A percentile compares a stretch with the other conserved stretches of the same genome.
Evolutionary conservation across 2,113 vertebrate species (phyloP).

Genomic region (Zapus hudsonius): DNA sequence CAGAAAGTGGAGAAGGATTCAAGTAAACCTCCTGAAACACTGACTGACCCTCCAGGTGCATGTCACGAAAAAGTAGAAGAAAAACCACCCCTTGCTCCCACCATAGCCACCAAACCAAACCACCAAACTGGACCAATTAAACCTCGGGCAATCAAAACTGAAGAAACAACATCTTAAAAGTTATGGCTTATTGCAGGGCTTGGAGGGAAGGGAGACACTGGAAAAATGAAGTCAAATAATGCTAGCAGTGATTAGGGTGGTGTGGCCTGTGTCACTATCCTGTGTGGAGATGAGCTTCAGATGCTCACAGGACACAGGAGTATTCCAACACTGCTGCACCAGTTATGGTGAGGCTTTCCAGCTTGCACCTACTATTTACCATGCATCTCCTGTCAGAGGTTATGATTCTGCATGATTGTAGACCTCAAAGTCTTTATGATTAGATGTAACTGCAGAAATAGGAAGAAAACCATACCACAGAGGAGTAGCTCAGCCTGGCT

Average conservation of each 20-base stretch:
- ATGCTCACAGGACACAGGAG: slow-evolving; percentile 1
- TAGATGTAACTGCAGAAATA: no score
- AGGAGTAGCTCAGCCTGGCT: no score
- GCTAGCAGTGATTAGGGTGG: slow-evolving; percentile 59
- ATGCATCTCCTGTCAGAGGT: background rate
- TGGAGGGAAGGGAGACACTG: background rate
- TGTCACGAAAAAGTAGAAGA: slow-evolving; percentile 90
- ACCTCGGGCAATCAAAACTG: slow-evolving; percentile 98
- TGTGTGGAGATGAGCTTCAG: slow-evolving; percentile 55
- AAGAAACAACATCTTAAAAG: slow-evolving; percentile 94
- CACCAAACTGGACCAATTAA: slow-evolving; percentile 99
- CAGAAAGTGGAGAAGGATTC: slow-evolving; percentile 89
- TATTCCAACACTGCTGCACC: slow-evolving; percentile 40
- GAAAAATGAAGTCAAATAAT: slow-evolving; percentile 54
- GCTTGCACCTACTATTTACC: slow-evolving; percentile 52
- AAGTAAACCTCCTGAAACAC: slow-evolving; percentile 87
- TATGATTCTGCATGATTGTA: no score
- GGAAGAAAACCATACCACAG: no score
- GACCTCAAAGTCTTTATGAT: no score
- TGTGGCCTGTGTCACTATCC: slow-evolving; percentile 48
- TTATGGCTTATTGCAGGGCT: slow-evolving; percentile 38
- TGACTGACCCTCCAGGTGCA: slow-evolving; percentile 87
- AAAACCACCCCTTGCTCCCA: slow-evolving; percentile 85
- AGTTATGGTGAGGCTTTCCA: slow-evolving; percentile 57
- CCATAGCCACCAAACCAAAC: slow-evolving; percentile 91